Percentiles rank a stretch among this genome's conserved stretches.
Conservation (phyloP, 2,888 invertebrate genomes). For the Drosophila subquinaria region DNA sequence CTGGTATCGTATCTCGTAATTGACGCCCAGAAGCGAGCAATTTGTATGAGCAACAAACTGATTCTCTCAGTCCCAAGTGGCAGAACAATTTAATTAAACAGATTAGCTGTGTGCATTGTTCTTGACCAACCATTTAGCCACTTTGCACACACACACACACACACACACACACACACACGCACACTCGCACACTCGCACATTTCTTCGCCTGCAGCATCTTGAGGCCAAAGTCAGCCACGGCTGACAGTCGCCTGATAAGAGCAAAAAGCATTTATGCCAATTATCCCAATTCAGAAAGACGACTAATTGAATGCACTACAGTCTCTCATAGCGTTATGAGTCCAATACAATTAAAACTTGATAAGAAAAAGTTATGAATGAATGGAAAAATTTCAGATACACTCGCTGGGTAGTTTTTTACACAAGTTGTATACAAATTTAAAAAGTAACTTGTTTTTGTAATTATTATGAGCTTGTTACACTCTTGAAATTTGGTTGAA, state of each 20-base stretch:
- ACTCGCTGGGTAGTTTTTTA: too few relatives aligned
- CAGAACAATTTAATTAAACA: slow-evolving; percentile 44
- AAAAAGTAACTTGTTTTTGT: too few relatives aligned
- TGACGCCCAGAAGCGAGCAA: slow-evolving; percentile 5
- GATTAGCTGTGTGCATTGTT: slow-evolving; percentile 29
- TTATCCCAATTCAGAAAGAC: background rate
- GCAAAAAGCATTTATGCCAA: background rate
- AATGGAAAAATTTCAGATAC: too few relatives aligned
- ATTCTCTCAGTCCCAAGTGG: slow-evolving; percentile 11
- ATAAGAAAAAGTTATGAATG: too few relatives aligned
- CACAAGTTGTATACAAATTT: too few relatives aligned
- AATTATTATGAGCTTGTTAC: too few relatives aligned
- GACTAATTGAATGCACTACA: slow-evolving; percentile 2
- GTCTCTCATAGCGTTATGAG: background rate
- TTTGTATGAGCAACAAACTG: slow-evolving; percentile 27
- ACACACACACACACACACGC: too few relatives aligned
- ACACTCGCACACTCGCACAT: background rate
- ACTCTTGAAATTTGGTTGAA: too few relatives aligned
- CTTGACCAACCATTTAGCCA: slow-evolving; percentile 12
- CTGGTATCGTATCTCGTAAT: background rate
- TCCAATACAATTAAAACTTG: too few relatives aligned
- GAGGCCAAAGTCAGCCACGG: background rate
- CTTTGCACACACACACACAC: slow-evolving; percentile 3
- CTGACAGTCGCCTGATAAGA: slow-evolving; percentile 37
- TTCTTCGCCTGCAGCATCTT: slow-evolving; percentile 2